Base-by-base conservation (phyloP, 2,888 invertebrate species). In the Metallyticus violacea region DNA sequence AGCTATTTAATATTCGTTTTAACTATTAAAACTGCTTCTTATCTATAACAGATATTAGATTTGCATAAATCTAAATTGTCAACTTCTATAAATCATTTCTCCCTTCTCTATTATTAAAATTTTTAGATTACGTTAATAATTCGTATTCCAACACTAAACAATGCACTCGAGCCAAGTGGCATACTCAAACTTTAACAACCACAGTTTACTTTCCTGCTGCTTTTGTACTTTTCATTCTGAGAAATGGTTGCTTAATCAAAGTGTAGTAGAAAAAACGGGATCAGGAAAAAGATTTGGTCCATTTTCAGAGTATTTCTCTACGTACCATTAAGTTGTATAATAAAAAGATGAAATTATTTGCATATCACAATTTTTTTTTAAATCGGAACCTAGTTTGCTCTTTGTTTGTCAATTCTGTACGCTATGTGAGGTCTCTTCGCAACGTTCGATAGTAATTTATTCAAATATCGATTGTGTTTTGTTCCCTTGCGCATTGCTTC, bases 321-420 rank as follows among this genome's bases (percentile, higher is more conserved):
- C 77, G 7, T 77, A 83, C 27, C 77, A 28, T 28, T 7, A 28
- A 83, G 0, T n/a, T 81, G 81, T 77, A 77, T 62, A 62, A 62
- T 62, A 62, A 15, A 83, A 83, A 81, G 27, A 77, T 27, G 40
- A 82, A 26, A 82, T 76, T 62, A 26, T 27, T 77, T 77, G 22
- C 26, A 77, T 83, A 83, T 83, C 83, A 83, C 83, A 83, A 28
- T 77, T 7, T 83, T 25, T 76, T 26, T 77, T 15, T 26, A 62
- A 15, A 40, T 77, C 27, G 27, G 27, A 28, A 7, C 77, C 29
- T 77, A 29, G 26, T 29, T 62, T 62, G 22, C 79, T 27, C 7
- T 79, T n/a, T n/a, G 22, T 29, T n/a, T 81, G 79, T 25, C 86
- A 86, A 86, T 87, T 87, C 86, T 87, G 86, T 85, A 77, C 40